Conservation (phyloP, 2,797 vertebrate species). For the Acrocephalus scirpaceus region DNA sequence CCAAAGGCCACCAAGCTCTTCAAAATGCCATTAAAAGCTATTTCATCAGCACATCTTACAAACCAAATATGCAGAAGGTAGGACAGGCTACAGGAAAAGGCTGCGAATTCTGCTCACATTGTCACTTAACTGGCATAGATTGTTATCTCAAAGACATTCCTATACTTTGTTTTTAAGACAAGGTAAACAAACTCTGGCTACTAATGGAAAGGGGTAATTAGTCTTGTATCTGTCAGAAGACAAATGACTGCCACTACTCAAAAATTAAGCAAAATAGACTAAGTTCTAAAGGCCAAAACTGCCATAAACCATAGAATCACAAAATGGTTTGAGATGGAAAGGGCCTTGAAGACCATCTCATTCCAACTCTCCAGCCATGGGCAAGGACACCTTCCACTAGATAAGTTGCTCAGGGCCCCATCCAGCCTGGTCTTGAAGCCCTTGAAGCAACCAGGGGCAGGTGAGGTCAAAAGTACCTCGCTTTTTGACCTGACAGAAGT, state of each 20-base stretch:
- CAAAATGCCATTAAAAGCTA: neutral
- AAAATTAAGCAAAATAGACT: neutral
- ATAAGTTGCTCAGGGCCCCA: neutral
- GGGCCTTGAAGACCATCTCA: rapidly evolving
- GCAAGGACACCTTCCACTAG: neutral
- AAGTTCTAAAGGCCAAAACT: neutral
- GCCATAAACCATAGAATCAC: neutral
- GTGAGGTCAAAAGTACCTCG: rapidly evolving
- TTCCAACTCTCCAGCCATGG: neutral
- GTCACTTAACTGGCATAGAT: neutral
- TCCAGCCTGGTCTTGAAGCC: neutral
- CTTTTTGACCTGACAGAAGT: neutral
- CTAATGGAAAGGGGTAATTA: neutral
- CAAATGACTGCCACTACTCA: neutral
- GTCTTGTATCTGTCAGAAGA: neutral
- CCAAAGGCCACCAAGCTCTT: neutral
- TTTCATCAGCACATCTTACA: neutral
- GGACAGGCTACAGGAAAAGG: neutral
- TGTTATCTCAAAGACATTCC: neutral
- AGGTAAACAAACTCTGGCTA: neutral
- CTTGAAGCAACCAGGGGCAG: neutral
- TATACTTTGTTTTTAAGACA: neutral
- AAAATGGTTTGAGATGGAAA: neutral
- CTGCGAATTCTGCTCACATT: neutral
- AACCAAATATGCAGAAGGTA: neutral